Evolutionary conservation across 2,113 vertebrate species (phyloP).

Genomic region (Triplophysa siluroides): DNA sequence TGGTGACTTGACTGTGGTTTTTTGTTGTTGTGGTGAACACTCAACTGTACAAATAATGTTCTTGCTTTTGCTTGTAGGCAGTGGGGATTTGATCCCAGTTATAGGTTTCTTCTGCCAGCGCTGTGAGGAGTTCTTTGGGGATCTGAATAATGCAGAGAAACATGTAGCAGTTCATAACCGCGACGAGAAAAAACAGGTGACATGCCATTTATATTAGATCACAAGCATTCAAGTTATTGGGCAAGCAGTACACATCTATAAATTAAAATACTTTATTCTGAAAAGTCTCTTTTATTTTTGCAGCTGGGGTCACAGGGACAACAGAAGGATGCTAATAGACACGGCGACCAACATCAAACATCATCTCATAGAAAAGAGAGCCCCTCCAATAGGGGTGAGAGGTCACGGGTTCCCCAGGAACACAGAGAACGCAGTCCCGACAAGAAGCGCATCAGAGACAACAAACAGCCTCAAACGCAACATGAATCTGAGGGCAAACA

Average conservation of each 20-base stretch:
- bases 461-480: slow-evolving; percentile 22
- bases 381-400: neutral
- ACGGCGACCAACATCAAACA: neutral
- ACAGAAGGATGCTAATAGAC: slow-evolving; percentile 10
- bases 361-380: slow-evolving; percentile 9
- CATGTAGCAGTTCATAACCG: slow-evolving; percentile 78
- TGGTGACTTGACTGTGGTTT: no score
- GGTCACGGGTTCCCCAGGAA: slow-evolving; percentile 3
- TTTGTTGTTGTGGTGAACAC: no score
- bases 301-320: slow-evolving; percentile 10
- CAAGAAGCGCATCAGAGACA: slow-evolving; percentile 8
- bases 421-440: slow-evolving; percentile 15
- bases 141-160: slow-evolving; percentile 82
- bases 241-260: neutral
- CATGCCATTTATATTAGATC: neutral
- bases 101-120: slow-evolving; percentile 94
- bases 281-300: neutral
- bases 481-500: neutral
- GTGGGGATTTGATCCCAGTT: slow-evolving; percentile 86
- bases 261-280: neutral
- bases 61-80: slow-evolving; percentile 69
- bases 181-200: slow-evolving; percentile 81
- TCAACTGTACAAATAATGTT: no score
- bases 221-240: neutral
- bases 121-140: slow-evolving; percentile 92